Percentiles rank a stretch among this genome's conserved stretches.
phyloP scores from a whole-genome alignment of 1,140 invertebrate species.

The Caenorhabditis brenneri region DNA sequence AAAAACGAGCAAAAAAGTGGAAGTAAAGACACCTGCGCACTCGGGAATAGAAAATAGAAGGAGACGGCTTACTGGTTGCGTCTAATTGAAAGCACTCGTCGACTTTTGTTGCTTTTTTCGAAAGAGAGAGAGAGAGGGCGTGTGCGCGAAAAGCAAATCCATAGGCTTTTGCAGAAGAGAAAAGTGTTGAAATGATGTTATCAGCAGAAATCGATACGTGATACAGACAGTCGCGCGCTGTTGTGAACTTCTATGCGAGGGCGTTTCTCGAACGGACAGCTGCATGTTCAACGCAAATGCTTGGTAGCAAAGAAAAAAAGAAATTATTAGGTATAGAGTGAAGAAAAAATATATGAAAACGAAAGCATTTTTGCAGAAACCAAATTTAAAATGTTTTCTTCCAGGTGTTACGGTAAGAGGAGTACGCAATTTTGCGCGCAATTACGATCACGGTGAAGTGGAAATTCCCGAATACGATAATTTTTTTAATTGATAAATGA shows the following conservation, averaged over 20 bases:
- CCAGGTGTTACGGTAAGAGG: no score
- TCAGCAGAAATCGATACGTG: constrained; percentile 37
- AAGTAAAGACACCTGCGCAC: constrained; percentile 40
- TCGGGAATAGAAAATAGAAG: constrained; percentile 3
- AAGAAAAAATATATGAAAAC: not conserved
- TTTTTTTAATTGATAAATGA: no score
- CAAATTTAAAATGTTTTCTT: not conserved
- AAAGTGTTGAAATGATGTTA: constrained; percentile 34
- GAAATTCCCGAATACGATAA: no score
- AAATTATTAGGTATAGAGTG: not conserved
- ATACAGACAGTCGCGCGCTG: constrained; percentile 7
- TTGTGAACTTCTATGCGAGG: not conserved
- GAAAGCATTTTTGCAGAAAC: not conserved
- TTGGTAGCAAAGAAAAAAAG: not conserved
- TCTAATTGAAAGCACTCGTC: constrained; percentile 40
- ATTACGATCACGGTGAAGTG: no score
- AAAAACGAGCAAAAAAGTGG: constrained; percentile 32
- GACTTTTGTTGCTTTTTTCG: constrained; percentile 27
- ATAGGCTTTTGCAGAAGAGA: not conserved
- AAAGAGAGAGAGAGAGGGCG: not conserved
- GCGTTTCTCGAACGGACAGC: not conserved
- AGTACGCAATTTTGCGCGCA: no score
- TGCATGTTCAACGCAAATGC: not conserved
- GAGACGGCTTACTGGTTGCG: constrained; percentile 33
- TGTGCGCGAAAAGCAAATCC: not conserved